A percentile compares a stretch with the other conserved stretches of the same genome.
phyloP scores from a whole-genome alignment of 2,113 vertebrate genomes.

The Heterocephalus glaber region DNA sequence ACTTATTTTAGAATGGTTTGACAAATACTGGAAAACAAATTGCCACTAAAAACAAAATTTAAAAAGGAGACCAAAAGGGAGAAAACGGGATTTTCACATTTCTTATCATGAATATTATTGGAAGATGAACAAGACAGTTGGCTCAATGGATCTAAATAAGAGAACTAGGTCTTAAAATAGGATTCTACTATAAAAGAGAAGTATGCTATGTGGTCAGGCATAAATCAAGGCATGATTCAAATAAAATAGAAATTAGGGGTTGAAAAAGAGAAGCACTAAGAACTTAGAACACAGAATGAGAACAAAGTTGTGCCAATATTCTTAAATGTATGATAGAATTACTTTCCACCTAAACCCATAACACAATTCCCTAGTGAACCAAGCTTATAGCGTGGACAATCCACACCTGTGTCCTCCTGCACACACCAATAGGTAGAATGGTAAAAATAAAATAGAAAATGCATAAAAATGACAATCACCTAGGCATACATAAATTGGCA shows the following conservation, averaged over 20 bases:
- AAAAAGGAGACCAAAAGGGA: neutral
- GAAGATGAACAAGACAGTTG: neutral
- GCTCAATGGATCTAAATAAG: conserved; percentile 23
- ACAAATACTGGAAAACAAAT: conserved; percentile 34
- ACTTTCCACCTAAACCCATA: neutral
- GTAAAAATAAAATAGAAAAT: neutral
- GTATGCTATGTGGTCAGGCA: neutral
- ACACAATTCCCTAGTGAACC: neutral
- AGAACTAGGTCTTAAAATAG: conserved; percentile 23
- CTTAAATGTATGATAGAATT: conserved; percentile 35
- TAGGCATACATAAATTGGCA: neutral
- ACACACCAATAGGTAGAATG: neutral
- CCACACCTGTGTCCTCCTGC: neutral
- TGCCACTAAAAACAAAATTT: conserved; percentile 42
- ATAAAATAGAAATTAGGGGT: conserved; percentile 48
- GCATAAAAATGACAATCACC: conserved; percentile 1
- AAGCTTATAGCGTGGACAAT: neutral
- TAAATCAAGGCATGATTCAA: conserved; percentile 8
- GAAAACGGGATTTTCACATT: conserved; percentile 13
- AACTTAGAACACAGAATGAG: conserved; percentile 12
- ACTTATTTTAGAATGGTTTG: conserved; percentile 60
- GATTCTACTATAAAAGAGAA: neutral
- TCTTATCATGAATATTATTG: conserved; percentile 50
- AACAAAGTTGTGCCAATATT: neutral
- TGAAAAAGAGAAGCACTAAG: conserved; percentile 28